Conservation (phyloP, 64 coral and sea anemone genomes). For the Hydrozoanthus tunicans region DNA sequence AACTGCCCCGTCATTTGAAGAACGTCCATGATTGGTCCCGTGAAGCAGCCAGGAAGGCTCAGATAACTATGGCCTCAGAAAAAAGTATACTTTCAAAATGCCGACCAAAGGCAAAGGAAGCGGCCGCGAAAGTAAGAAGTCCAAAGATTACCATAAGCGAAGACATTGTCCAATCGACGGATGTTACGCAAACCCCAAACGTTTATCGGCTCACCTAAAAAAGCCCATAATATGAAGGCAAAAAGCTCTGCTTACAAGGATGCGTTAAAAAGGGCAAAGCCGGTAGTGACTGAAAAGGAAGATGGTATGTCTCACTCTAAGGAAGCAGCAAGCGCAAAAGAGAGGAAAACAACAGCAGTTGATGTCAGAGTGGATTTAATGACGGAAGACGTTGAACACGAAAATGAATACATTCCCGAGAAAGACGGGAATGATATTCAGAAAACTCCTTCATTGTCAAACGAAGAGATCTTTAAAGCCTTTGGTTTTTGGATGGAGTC, state of each 20-base stretch:
- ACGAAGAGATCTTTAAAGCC: constrained; percentile 19
- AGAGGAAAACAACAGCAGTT: constrained; percentile 10
- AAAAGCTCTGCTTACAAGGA: constrained; percentile 25
- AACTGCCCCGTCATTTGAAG: constrained; percentile 43
- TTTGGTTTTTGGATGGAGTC: constrained; percentile 52
- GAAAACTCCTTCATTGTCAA: neutral
- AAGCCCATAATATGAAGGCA: constrained; percentile 38
- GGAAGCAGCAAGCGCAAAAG: constrained; percentile 19
- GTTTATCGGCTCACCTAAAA: constrained; percentile 23
- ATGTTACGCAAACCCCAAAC: constrained; percentile 25
- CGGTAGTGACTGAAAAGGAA: constrained; percentile 10
- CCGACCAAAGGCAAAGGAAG: constrained; percentile 13
- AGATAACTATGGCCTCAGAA: constrained; percentile 52
- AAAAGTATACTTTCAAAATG: constrained; percentile 45
- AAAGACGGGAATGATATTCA: constrained; percentile 5
- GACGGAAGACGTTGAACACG: constrained; percentile 27
- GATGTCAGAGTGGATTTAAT: constrained; percentile 2
- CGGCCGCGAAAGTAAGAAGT: neutral
- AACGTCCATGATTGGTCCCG: constrained; percentile 34
- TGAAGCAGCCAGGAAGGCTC: constrained; percentile 35
- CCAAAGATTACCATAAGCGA: constrained; percentile 51
- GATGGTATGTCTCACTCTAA: neutral
- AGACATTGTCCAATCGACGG: constrained; percentile 33
- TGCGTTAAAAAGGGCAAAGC: constrained; percentile 27
- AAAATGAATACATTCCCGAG: constrained; percentile 24